A percentile compares a stretch with the other conserved stretches of the same genome.
Conservation (phyloP, 2,113 vertebrate species). For the Antechinus flavipes region DNA sequence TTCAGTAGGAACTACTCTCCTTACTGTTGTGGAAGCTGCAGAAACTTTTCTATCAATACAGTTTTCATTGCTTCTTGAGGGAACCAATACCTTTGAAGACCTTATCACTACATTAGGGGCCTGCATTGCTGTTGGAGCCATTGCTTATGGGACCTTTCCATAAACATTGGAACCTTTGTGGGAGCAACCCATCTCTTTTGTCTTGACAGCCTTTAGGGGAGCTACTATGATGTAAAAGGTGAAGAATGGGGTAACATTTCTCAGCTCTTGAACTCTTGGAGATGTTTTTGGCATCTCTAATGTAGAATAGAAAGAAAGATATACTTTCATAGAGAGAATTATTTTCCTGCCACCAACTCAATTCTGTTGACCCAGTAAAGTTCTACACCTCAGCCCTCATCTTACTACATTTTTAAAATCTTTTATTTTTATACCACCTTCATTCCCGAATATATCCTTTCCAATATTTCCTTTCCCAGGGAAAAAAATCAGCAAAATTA, state of each 20-base stretch:
- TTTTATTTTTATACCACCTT: not conserved
- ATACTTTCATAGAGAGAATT: not conserved
- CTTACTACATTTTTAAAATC: not conserved
- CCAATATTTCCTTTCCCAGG: not conserved
- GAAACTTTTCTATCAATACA: not conserved
- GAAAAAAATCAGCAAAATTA: not conserved
- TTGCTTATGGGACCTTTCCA: not conserved
- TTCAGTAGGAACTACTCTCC: not conserved
- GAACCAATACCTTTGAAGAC: not conserved
- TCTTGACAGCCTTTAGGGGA: slow-evolving; percentile 13
- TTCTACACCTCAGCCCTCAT: not conserved
- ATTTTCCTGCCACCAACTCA: not conserved
- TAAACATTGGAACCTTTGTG: not conserved
- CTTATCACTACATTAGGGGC: slow-evolving; percentile 19
- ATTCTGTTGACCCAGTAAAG: not conserved
- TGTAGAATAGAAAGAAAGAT: not conserved
- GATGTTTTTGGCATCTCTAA: slow-evolving; percentile 32
- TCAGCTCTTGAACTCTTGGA: slow-evolving; percentile 11
- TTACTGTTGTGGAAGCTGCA: not conserved
- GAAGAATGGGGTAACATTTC: slow-evolving; percentile 25
- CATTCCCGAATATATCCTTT: not conserved
- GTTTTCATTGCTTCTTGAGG: not conserved
- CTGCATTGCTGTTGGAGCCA: not conserved
- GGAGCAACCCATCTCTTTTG: not conserved
- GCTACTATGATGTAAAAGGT: not conserved